phyloP scores from a whole-genome alignment of 2,797 vertebrate genomes.

The Phyllotis vaccarum region DNA sequence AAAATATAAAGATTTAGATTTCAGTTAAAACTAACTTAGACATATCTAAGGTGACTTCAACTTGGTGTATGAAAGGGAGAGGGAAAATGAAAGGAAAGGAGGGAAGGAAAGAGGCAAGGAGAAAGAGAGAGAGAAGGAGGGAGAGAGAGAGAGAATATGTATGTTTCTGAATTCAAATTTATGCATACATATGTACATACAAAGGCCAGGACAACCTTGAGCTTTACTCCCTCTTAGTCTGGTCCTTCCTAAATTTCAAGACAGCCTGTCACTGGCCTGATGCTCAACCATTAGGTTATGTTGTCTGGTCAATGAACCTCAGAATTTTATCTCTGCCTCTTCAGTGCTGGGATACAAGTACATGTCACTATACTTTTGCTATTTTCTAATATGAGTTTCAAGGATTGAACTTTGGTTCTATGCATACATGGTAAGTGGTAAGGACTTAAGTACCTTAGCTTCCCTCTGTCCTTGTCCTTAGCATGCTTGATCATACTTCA shows the following conservation, averaged over 20 bases:
- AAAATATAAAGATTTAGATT: not conserved
- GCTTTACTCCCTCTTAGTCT: not conserved
- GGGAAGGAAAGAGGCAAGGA: no score
- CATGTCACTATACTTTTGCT: not conserved
- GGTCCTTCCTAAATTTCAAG: not conserved
- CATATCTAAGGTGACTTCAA: not conserved
- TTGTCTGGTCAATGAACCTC: not conserved
- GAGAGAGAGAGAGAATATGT: no score
- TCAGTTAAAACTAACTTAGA: not conserved
- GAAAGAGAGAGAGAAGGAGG: no score
- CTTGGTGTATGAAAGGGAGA: no score
- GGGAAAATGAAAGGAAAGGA: no score
- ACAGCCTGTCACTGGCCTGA: not conserved
- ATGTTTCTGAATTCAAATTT: no score
- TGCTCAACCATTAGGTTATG: not conserved
- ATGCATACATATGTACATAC: not conserved
- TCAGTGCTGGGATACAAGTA: not conserved
- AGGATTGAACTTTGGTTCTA: not conserved
- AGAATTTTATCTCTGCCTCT: no score
- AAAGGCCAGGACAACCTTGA: not conserved
- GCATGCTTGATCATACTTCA: not conserved
- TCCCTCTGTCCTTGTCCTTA: not conserved
- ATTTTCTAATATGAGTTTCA: no score
- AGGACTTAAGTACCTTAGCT: not conserved
- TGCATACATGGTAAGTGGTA: not conserved